A percentile compares a stretch with the other conserved stretches of the same genome.
Conservation (phyloP, 2,888 invertebrate genomes). For the Eilema griseolum region DNA sequence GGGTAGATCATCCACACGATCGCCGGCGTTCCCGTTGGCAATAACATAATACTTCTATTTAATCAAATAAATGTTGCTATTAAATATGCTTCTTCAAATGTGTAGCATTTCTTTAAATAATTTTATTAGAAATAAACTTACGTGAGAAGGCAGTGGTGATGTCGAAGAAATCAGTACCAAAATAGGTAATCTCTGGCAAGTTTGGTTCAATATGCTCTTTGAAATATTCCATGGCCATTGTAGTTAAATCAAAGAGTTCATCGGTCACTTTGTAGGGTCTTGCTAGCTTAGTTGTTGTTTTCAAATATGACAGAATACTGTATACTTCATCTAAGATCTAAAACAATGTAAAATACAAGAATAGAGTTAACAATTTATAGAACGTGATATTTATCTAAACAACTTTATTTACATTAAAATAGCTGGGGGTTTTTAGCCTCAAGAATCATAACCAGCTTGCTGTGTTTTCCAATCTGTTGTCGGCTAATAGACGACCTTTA, state of each 20-base stretch:
- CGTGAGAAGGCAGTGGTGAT: conserved; percentile 90
- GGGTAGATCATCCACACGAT: too few species aligned
- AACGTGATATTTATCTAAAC: background rate
- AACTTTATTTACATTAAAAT: background rate
- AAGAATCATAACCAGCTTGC: background rate
- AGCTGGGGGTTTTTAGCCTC: background rate
- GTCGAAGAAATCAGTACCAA: conserved; percentile 94
- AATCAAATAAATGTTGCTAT: background rate
- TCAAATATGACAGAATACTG: conserved; percentile 94
- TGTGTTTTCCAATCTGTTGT: too few species aligned
- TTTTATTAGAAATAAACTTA: conserved; percentile 71
- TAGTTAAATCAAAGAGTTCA: conserved; percentile 97
- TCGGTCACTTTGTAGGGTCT: conserved; percentile 97
- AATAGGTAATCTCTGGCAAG: conserved; percentile 95
- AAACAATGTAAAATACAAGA: conserved; percentile 48
- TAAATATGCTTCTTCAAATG: background rate
- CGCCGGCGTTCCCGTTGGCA: too few species aligned
- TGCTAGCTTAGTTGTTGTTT: conserved; percentile 92
- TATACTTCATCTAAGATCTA: conserved; percentile 97
- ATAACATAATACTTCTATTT: background rate
- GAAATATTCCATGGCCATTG: conserved; percentile 99
- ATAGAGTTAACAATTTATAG: background rate
- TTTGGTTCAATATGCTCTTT: conserved; percentile 97
- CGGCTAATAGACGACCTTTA: background rate
- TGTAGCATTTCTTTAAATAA: background rate